A percentile compares a stretch with the other conserved stretches of the same genome.
Conservation (phyloP, 2,797 vertebrate genomes). For the Bradypodion ventrale region DNA sequence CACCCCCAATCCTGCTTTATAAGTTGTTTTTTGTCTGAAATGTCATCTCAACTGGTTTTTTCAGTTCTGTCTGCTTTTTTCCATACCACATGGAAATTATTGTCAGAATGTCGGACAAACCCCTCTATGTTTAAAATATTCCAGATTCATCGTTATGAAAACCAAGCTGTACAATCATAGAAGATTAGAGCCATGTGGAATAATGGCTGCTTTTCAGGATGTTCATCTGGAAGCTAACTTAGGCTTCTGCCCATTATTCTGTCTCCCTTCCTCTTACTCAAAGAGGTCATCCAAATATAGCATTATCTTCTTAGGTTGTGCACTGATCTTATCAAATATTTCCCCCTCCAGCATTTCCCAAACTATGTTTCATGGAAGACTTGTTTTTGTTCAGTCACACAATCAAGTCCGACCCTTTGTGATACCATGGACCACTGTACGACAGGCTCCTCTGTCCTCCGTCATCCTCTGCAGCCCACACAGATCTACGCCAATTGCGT, state of each 20-base stretch:
- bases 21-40: conserved; percentile 1
- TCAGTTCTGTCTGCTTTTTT: conserved; percentile 16
- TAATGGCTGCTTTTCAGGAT: neutral
- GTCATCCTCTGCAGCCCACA: too few relatives aligned
- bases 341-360: too few relatives aligned
- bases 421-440: too few relatives aligned
- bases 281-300: too few relatives aligned
- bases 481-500: too few relatives aligned
- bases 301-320: too few relatives aligned
- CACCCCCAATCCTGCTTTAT: conserved; percentile 12
- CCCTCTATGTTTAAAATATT: conserved; percentile 38
- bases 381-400: too few relatives aligned
- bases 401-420: too few relatives aligned
- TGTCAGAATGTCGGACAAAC: conserved; percentile 33
- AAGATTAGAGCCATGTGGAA: conserved; percentile 34
- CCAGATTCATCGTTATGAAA: conserved; percentile 41
- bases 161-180: conserved; percentile 49
- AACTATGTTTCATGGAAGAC: too few relatives aligned
- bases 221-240: neutral
- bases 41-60: neutral
- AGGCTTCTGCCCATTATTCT: neutral
- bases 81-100: neutral
- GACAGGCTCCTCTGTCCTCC: too few relatives aligned
- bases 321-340: neutral
- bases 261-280: too few relatives aligned